Base-by-base conservation (phyloP, 2,888 invertebrate species). In the Trissolcus brochymenae region DNA sequence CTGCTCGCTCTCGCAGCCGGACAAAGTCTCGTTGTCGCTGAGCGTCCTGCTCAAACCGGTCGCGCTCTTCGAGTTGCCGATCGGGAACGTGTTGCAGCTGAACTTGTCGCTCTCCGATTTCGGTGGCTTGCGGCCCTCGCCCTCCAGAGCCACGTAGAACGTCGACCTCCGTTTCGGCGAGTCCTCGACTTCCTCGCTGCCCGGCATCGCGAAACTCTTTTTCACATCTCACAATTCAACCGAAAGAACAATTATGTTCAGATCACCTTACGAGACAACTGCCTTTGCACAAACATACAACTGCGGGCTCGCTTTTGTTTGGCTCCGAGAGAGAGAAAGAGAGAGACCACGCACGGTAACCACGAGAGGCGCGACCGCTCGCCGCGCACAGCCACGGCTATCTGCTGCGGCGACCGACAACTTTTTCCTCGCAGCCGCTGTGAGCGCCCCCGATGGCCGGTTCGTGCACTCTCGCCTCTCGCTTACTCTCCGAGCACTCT, bases 91-190 rank as follows among this genome's bases (percentile, higher is more conserved):
- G 83, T 92, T 92, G 85, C 91, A 92, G 62, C 90, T 91, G 81
- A 91, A 92, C 82, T 92, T 92, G 80, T 92, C 86, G 7, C 79
- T 13, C 2, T 84, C 85, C 0, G 83, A 82, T 61, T 87, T 88
- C 0, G 79, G 79, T 1, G 84, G 43, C 57, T 83, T 86, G 6
- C 6, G 72, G 11, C 2, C 85, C 54, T 87, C 87, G 16, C 82
- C 91, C 74, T 92, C 92, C 81, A 94, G 90, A 80, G 94, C 93
- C 80, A 94, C 94, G 89, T 94, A 94, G 89, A 94, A 94, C 80
- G 94, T 93, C 57, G 94, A 94, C 78, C 94, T 91, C 75, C 94
- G 79, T 80, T 89, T 89, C 29, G 89, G 89, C 53, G 87, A 85
- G 21, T 86, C 87, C 54, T 86, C 87, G 16, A 19, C 50, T 43